Evolutionary conservation across 2,888 invertebrate species (phyloP), one percentile per base, ranked within the genome.

Genomic region (Cordilura impudica): DNA sequence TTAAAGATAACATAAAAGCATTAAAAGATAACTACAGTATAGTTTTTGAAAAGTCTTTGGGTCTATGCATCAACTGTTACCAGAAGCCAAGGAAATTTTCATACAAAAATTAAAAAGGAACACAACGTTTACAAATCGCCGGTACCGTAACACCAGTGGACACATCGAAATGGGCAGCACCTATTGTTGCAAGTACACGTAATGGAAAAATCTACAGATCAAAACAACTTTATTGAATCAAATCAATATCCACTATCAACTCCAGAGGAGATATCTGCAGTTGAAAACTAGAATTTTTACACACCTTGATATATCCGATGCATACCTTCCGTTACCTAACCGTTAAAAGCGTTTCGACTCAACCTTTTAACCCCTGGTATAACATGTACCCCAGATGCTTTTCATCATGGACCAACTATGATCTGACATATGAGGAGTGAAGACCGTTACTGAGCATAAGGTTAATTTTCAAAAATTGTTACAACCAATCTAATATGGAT

Each of bases 161-260:
- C n/a, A 78, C 49, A 51, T 80, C 78, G n/a, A 73, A 83, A 10
- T 83, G 81, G 81, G 82, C 81, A 26, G 82, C 82, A 60, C 81
- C 81, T 4, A 81, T 82, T 4, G 83, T 81, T 31, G 77, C 26
- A 26, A 67, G 54, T 19, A 54, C 18, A 45, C 43, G 54, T 2
- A 82, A 78, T 63, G 77, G 78, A 0, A 58, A 61, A 29, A 78
- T 82, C 81, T 39, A 82, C 82, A 8, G 82, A 81, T 45, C 47
- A 83, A 0, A 82, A 81, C 35, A 56, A 61, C 8, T 67, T 71
- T 1, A 26, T 83, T 6, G 81, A 83, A 72, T 26, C 81, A 7
- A 77, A 84, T 56, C 67, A 79, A 35, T 83, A 75, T 66, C 82
- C 81, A 14, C 63, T n/a, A 18, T 29, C 61, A 23, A 63, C 61